phyloP scores from a whole-genome alignment of 2,113 vertebrate species.

The Myrmecobius fasciatus region DNA sequence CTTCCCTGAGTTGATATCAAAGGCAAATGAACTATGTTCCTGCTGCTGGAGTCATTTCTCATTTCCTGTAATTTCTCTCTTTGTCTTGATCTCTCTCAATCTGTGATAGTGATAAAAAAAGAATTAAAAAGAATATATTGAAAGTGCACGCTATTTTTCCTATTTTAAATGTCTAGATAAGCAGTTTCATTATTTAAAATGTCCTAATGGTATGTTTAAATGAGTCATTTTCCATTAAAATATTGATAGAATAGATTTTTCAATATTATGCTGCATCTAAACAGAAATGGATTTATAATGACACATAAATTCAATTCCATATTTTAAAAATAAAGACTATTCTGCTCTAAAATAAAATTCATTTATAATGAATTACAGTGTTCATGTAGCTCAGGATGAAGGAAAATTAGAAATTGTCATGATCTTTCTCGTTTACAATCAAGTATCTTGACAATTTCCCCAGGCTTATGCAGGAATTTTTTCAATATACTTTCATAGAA shows the following conservation, averaged over 20 bases:
- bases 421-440: neutral
- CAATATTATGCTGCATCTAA: neutral
- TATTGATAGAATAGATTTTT: neutral
- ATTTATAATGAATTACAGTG: constrained; percentile 8
- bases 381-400: neutral
- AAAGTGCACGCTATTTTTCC: neutral
- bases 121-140: constrained; percentile 13
- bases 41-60: constrained; percentile 77
- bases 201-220: neutral
- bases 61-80: constrained; percentile 52
- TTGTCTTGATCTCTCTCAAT: constrained; percentile 54
- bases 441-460: neutral
- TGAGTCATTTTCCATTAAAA: constrained; percentile 35
- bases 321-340: constrained; percentile 6
- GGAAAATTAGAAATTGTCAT: constrained; percentile 3
- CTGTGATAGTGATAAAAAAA: constrained; percentile 63
- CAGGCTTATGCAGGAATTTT: neutral
- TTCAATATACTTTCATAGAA: constrained; percentile 30
- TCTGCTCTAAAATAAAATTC: constrained; percentile 10
- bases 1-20: constrained; percentile 81
- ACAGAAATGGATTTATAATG: neutral
- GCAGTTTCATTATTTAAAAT: constrained; percentile 48
- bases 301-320: constrained; percentile 16
- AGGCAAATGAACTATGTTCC: constrained; percentile 81
- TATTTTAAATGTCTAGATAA: constrained; percentile 15